Evolutionary conservation across 2,113 vertebrate genomes (phyloP), one percentile per base, ranked within the genome.

Genomic region (Uropsilus gracilis): DNA sequence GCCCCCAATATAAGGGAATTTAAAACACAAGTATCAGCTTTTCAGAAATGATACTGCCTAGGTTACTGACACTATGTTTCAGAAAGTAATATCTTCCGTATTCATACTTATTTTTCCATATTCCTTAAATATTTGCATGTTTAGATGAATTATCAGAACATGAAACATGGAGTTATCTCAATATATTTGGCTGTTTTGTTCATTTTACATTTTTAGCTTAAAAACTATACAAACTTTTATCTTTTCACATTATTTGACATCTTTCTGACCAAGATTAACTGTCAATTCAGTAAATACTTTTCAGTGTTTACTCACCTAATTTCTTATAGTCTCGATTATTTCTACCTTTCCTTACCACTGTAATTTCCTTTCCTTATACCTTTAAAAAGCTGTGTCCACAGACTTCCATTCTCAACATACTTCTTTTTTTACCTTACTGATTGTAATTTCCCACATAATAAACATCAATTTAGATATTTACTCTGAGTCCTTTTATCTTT

Each of bases 401-500:
- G 32, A 81, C 3, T 26, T 73, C 55, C 1, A 12, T 0, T n/a
- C 20, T 59, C 12, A 20, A 39, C 24, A 2, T 6, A 37, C 24
- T 71, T 57, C 4, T 46, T 20, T 37, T 66, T 37, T 80, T n/a
- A 20, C 13, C 4, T 17, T 3, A 57, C 22, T 46, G 14, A 13
- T 30, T 63, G 69, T 16, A 2, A 26, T 13, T 16, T 5, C 2
- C 26, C 44, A 42, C 5, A 7, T 4, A 48, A 26, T 0, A 14
- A 30, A 13, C 16, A 83, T 34, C 39, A 37, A 44, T 42, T 18
- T n/a, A 69, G 8, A 48, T 24, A 53, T 17, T 11, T 22, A 32
- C 50, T 63, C 46, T 34, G 14, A 30, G n/a, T n/a, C 30, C 37
- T 55, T 26, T 42, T 11, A 24, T 26, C 8, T 42, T 42, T 44